These are phyloP conservation scores for Leptosomus discolor DNA, from an alignment of 2,113 vertebrate genomes.

Conservation along the genomic window DNA sequence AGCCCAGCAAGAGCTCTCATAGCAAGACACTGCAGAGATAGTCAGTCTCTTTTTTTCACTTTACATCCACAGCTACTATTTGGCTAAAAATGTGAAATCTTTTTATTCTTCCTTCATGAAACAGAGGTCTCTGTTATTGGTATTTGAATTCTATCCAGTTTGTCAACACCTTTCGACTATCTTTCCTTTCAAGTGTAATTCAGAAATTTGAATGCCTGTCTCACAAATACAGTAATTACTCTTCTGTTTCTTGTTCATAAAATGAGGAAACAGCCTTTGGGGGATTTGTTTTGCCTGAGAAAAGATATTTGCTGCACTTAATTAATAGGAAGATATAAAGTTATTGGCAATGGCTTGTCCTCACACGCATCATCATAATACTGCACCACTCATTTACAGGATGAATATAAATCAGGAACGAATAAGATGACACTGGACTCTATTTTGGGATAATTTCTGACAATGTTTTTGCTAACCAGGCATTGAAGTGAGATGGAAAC, in stretches of 20 bases:
- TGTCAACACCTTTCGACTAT: not conserved
- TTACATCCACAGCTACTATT: not conserved
- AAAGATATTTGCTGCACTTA: not conserved
- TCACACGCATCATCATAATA: not conserved
- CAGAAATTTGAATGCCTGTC: not conserved
- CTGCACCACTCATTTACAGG: not conserved
- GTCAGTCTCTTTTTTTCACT: not conserved
- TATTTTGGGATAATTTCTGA: not conserved
- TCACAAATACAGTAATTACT: not conserved
- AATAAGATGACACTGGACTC: not conserved
- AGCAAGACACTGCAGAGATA: not conserved
- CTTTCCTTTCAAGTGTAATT: not conserved
- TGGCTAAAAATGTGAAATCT: not conserved
- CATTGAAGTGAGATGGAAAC: not conserved
- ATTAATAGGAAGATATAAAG: not conserved
- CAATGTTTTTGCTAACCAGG: not conserved
- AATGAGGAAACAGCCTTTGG: not conserved
- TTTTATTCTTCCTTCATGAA: not conserved
- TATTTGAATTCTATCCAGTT: not conserved
- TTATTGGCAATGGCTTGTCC: not conserved
- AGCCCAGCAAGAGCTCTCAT: not conserved
- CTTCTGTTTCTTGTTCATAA: not conserved
- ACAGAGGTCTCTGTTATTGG: not conserved
- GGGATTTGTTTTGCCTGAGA: not conserved
- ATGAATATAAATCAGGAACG: not conserved